Percentiles rank a stretch among this genome's conserved stretches.
These are phyloP conservation scores for Chionodraco myersi DNA, from an alignment of 2,113 vertebrate species.

Conservation along the genomic window DNA sequence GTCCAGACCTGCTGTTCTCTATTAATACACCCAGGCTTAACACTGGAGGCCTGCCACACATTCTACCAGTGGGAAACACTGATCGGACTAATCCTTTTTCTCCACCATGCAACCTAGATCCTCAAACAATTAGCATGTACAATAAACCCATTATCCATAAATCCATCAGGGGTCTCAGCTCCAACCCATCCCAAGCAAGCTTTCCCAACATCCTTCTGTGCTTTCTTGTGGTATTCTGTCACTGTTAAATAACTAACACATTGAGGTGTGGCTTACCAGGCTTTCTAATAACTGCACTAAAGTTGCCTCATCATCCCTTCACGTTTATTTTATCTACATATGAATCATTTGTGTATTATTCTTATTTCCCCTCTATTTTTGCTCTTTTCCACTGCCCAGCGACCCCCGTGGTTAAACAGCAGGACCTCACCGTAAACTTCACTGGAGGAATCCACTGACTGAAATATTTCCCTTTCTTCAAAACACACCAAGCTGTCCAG, in stretches of 20 bases:
- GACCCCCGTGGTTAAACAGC: constrained; percentile 43
- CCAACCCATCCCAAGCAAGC: constrained; percentile 28
- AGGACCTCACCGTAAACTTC: constrained; percentile 12
- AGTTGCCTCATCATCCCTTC: constrained; percentile 28
- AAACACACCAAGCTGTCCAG: constrained; percentile 57
- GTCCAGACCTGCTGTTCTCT: no score
- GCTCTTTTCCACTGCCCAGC: not conserved
- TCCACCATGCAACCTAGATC: constrained; percentile 57
- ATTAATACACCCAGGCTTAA: constrained; percentile 3
- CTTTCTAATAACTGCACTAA: constrained; percentile 18
- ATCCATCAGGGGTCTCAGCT: constrained; percentile 63
- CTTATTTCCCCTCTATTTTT: not conserved
- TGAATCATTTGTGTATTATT: constrained; percentile 38
- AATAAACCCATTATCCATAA: constrained; percentile 74
- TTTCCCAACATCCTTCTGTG: constrained; percentile 21
- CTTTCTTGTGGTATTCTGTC: constrained; percentile 41
- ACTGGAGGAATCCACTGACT: constrained; percentile 49
- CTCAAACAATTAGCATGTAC: constrained; percentile 71
- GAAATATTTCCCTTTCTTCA: constrained; percentile 61
- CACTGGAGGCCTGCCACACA: constrained; percentile 57
- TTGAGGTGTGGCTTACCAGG: constrained; percentile 46
- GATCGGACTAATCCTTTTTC: constrained; percentile 69
- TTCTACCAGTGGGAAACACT: constrained; percentile 53
- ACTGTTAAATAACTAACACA: constrained; percentile 46
- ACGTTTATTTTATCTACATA: constrained; percentile 38